Evolutionary conservation across 2,797 vertebrate genomes (phyloP).

Genomic region (Silurus lanzhouensis): DNA sequence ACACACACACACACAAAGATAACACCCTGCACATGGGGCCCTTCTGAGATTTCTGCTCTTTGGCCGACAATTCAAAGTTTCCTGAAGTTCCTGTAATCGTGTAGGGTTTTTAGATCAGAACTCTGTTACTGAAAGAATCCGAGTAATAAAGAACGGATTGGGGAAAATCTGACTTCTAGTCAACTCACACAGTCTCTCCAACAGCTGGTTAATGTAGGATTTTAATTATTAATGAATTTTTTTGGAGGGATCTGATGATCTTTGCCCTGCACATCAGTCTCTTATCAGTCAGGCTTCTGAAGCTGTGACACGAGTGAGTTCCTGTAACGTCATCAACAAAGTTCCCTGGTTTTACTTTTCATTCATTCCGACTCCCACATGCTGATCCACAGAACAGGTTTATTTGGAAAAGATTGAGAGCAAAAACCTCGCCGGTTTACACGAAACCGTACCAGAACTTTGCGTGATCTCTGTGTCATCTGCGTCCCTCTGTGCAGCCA

Average conservation of each 20-base stretch:
- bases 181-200: background rate
- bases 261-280: background rate
- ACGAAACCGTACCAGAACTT: background rate
- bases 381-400: background rate
- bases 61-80: background rate
- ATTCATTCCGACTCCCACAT: background rate
- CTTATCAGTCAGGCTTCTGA: too few species aligned
- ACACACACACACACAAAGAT: too few species aligned
- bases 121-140: background rate
- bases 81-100: too few species aligned
- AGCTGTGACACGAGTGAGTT: background rate
- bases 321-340: too few species aligned
- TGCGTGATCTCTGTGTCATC: background rate
- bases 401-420: background rate
- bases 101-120: background rate
- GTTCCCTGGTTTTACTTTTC: background rate
- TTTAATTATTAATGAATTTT: background rate
- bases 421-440: background rate
- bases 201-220: background rate
- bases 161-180: background rate
- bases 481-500: conserved; percentile 58
- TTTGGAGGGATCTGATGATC: background rate
- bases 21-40: background rate
- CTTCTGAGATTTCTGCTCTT: background rate
- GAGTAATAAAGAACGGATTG: background rate